Percentiles rank a stretch among this genome's conserved stretches.
phyloP scores from a whole-genome alignment of 2,113 vertebrate species.

The Ginglymostoma cirratum region DNA sequence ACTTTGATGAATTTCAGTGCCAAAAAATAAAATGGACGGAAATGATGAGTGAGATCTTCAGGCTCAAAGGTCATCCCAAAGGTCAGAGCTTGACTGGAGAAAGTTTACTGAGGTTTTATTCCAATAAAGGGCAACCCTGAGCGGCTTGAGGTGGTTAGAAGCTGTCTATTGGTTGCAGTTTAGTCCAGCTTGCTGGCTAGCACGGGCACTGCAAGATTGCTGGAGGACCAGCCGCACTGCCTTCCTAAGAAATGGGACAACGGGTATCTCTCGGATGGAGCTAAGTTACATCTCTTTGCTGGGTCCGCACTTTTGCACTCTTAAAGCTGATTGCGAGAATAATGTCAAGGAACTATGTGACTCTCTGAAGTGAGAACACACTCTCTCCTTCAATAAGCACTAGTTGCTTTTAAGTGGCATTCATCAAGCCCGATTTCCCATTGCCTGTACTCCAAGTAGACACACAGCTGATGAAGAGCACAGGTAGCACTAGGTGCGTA shows the following conservation, averaged over 20 bases:
- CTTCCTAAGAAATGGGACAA: not conserved
- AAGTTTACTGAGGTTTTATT: not conserved
- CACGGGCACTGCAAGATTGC: not conserved
- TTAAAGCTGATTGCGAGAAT: not conserved
- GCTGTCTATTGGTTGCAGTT: not conserved
- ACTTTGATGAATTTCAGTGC: no score
- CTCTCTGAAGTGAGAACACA: not conserved
- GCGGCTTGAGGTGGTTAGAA: not conserved
- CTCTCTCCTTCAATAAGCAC: not conserved
- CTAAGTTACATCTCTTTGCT: not conserved
- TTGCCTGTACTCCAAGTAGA: not conserved
- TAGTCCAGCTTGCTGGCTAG: not conserved
- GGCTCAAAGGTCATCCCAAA: no score
- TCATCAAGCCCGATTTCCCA: not conserved
- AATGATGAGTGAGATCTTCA: no score
- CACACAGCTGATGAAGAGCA: not conserved
- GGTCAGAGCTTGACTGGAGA: not conserved
- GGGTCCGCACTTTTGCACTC: not conserved
- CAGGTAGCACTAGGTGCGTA: not conserved
- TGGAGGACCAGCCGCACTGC: not conserved
- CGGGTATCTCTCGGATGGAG: not conserved
- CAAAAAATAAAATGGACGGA: no score
- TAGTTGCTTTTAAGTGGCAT: not conserved
- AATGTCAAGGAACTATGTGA: not conserved
- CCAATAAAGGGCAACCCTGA: not conserved